These are phyloP conservation scores for Pararge aegeria DNA, from an alignment of 1,140 invertebrate genomes.

Conservation along the genomic window DNA sequence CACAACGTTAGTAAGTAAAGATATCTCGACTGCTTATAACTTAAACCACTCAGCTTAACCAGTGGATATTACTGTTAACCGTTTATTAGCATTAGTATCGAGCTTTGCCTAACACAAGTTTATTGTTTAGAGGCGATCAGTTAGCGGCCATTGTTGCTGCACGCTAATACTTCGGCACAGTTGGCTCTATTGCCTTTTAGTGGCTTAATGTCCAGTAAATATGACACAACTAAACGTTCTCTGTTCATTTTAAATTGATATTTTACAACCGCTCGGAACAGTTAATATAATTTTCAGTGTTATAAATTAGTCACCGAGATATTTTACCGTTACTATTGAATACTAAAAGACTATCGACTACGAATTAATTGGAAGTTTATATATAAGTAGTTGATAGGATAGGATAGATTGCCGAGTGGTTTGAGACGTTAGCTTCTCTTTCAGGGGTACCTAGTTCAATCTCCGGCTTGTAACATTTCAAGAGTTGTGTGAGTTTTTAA, in stretches of 20 bases:
- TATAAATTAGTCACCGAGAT: background rate
- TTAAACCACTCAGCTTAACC: constrained; percentile 5
- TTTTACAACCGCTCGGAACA: background rate
- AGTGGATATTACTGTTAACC: constrained; percentile 22
- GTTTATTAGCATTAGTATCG: constrained; percentile 23
- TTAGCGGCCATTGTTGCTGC: background rate
- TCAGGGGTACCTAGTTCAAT: no score
- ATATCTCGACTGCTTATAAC: constrained; percentile 3
- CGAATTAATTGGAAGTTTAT: no score
- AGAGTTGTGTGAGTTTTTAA: no score
- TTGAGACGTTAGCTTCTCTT: no score
- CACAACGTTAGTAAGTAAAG: background rate
- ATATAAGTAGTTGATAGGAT: no score
- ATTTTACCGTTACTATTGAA: no score
- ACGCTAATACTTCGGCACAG: constrained; percentile 6
- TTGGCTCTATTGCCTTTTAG: background rate
- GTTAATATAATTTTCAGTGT: background rate
- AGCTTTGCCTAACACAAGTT: constrained; percentile 26
- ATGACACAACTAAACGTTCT: background rate
- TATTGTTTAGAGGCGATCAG: constrained; percentile 24
- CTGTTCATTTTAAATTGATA: background rate
- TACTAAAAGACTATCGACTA: no score
- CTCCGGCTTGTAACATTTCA: no score
- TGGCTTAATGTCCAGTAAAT: constrained; percentile 1
- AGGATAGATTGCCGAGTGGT: no score